phyloP scores from a whole-genome alignment of 2,797 vertebrate genomes.

The Mormyrus hasselquistii region DNA sequence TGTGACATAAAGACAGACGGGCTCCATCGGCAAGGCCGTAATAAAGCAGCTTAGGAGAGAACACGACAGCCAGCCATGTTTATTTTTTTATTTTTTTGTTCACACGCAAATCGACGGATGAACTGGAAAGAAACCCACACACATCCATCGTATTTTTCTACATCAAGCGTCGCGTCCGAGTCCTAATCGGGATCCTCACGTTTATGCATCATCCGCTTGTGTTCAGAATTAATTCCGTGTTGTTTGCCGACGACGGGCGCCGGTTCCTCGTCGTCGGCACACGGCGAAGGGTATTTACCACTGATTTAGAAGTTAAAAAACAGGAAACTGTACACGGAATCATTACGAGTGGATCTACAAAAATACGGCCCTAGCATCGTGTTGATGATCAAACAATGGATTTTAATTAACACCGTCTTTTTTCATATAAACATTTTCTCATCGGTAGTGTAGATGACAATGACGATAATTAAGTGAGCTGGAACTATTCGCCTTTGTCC shows the following conservation, averaged over 20 bases:
- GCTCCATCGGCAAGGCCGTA: background rate
- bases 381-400: background rate
- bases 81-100: background rate
- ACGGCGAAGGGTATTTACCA: background rate
- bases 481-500: background rate
- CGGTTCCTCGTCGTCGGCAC: background rate
- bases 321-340: background rate
- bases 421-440: background rate
- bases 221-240: background rate
- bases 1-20: background rate
- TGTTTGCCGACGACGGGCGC: background rate
- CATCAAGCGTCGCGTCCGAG: background rate
- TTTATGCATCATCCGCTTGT: background rate
- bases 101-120: background rate
- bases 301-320: background rate
- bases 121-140: background rate
- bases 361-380: background rate
- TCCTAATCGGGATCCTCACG: background rate
- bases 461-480: background rate
- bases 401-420: background rate
- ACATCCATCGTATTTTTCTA: background rate
- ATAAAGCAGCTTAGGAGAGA: background rate
- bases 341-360: background rate
- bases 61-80: constrained; percentile 8
- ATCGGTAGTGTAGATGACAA: background rate